Evolutionary conservation across 2,797 vertebrate genomes (phyloP), one percentile per base, ranked within the genome.

Genomic region (Coilia nasus): DNA sequence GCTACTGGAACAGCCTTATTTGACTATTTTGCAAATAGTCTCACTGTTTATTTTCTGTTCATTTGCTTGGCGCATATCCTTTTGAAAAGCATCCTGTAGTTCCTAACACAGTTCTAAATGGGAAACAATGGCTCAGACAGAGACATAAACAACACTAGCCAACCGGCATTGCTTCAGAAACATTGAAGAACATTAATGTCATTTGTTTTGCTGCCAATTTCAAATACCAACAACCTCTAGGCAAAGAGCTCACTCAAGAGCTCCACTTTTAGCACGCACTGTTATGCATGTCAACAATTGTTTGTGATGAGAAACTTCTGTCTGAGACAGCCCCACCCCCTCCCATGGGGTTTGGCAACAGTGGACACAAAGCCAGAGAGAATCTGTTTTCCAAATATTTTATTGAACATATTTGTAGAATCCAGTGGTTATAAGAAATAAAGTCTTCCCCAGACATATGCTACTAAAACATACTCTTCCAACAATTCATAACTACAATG

Each of bases 341-440:
- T 6, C 31, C 71, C 35, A 9, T 19, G 31, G 35, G 31, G 31
- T 78, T 78, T 44, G 35, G 28, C 25, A 71, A 71, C 64, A 71
- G 64, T 15, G 25, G 17, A 78, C 5, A 78, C 31, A 44, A 44
- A 44, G 41, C 15, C 71, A 78, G 71, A 3, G 31, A 44, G 35
- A 19, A 19, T 31, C 35, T 21, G 21, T 89, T 81, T 87, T 87
- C 57, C 54, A 84, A 78, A 82, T 15, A 50, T 82, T 86, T 41
- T 83, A 88, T 86, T 23, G 31, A 41, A 78, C 31, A 82, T 71
- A 86, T 80, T 31, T 35, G 41, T 35, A 0, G n/a, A 84, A 64
- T 59, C 62, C 28, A 75, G 81, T 84, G 67, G 82, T 59, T 60
- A 54, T 83, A 85, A 87, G 82, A 15, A 31, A 28, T 23, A 57